These are phyloP conservation scores for Erythrolamprus reginae DNA, from an alignment of 2,113 vertebrate genomes.

Conservation along the genomic window DNA sequence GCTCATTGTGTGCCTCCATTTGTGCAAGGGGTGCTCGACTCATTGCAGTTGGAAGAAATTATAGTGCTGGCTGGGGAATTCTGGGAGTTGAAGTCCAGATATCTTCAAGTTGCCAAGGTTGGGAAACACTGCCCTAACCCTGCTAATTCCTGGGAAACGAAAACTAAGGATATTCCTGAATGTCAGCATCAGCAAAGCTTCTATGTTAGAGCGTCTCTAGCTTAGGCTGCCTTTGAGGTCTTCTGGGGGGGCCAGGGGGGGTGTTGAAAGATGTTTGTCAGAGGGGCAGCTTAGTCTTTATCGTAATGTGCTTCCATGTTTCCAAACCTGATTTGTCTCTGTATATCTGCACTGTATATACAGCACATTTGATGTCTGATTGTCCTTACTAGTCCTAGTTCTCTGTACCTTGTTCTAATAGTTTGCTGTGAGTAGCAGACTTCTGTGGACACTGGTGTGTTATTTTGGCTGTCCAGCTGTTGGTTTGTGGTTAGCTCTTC, in stretches of 20 bases:
- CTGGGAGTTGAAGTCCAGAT: no score
- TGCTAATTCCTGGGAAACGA: background rate
- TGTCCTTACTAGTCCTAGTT: conserved; percentile 68
- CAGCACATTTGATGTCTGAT: conserved; percentile 69
- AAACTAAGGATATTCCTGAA: background rate
- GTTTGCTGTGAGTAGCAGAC: conserved; percentile 64
- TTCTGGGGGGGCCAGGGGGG: conserved; percentile 5
- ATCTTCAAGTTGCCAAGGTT: no score
- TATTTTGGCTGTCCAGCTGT: conserved; percentile 73
- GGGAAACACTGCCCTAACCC: no score
- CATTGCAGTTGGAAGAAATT: no score
- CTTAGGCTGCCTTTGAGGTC: conserved; percentile 27
- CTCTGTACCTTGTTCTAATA: conserved; percentile 67
- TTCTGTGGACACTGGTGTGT: conserved; percentile 71
- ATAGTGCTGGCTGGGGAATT: no score
- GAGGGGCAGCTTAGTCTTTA: conserved; percentile 49
- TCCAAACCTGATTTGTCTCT: conserved; percentile 64
- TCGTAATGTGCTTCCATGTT: conserved; percentile 62
- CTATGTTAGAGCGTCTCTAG: conserved; percentile 16
- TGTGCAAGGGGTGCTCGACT: no score
- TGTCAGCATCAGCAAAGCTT: conserved; percentile 21
- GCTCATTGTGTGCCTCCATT: no score
- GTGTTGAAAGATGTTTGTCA: conserved; percentile 14
- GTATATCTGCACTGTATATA: conserved; percentile 66
- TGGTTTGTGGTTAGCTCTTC: conserved; percentile 75